Evolutionary conservation across 2,797 vertebrate species (phyloP).

Genomic region (Anguilla marmorata): DNA sequence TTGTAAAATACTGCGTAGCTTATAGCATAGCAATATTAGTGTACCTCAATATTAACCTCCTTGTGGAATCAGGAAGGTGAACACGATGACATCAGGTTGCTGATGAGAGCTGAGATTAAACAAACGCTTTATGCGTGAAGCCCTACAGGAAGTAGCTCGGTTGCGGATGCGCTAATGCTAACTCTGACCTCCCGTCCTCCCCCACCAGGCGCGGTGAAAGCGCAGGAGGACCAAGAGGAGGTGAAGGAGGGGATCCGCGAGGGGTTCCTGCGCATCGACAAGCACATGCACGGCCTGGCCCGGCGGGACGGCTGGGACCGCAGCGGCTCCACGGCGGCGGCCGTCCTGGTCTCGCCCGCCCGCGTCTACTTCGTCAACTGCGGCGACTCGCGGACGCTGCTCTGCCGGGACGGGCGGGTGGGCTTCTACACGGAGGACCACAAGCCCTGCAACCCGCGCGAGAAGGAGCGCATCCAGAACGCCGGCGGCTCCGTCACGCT

Average conservation of each 20-base stretch:
- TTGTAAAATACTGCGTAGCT: neutral
- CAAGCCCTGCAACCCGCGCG: slow-evolving; percentile 76
- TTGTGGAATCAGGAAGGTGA: neutral
- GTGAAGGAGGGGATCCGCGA: slow-evolving; percentile 72
- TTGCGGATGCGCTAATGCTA: neutral
- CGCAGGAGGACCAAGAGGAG: slow-evolving; percentile 62
- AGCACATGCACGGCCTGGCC: slow-evolving; percentile 70
- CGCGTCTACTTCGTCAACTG: slow-evolving; percentile 79
- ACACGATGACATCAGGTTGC: neutral
- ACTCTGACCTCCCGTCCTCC: neutral
- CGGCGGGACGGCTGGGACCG: slow-evolving; percentile 68
- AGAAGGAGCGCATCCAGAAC: slow-evolving; percentile 80
- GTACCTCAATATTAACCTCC: neutral
- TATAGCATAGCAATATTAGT: neutral
- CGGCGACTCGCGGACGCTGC: slow-evolving; percentile 75
- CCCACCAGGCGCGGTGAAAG: slow-evolving; percentile 55
- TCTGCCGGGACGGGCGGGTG: slow-evolving; percentile 66
- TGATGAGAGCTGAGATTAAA: neutral
- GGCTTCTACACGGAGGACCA: slow-evolving; percentile 83
- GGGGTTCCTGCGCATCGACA: slow-evolving; percentile 72
- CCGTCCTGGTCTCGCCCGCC: slow-evolving; percentile 66
- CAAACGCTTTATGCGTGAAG: neutral
- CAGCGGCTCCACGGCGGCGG: slow-evolving; percentile 70
- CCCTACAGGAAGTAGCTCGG: neutral
- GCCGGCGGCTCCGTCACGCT: slow-evolving; percentile 76